Evolutionary conservation across 2,113 vertebrate species (phyloP), one percentile per base, ranked within the genome.

Genomic region (Ptilonorhynchus violaceus): DNA sequence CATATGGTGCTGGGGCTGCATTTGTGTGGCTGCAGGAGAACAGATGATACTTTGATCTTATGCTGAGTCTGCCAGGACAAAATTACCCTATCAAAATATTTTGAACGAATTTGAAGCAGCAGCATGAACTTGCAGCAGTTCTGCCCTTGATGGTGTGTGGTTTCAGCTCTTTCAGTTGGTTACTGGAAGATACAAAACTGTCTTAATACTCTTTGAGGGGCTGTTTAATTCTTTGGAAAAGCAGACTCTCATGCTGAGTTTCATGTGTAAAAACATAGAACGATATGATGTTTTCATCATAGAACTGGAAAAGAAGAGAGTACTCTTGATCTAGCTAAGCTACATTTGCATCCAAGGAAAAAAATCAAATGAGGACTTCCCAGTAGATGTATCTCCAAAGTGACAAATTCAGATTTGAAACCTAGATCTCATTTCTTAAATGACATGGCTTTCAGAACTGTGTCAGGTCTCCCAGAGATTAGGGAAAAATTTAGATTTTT

Each of bases 21-120:
- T 84, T 77, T 81, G 67, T 89, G 68, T 58, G 81, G 83, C 79
- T 95, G 47, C 79, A 84, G 66, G 28, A 91, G 85, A 93, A 24
- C 76, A 96, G 79, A 92, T 74, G 92, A 97, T 73, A 92, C 76
- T 91, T 39, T 52, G 83, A 95, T 93, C 76, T 72, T 21, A 75
- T 92, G 64, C 52, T 15, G 52, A 75, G 52, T 31, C 89, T 97
- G 94, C 86, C 89, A 96, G 95, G 76, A 86, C 79, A 81, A 96
- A 95, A 97, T 92, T 92, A 77, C 42, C 60, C 56, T 52, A 93
- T 62, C 96, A 91, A 92, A 96, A 95, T 93, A 91, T 97, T 96
- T 89, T 92, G 55, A 75, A 74, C 64, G 52, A 89, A 91, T 81
- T 74, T 84, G 39, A 93, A 67, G 68, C 89, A 92, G 76, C 13